A percentile compares a stretch with the other conserved stretches of the same genome.
phyloP scores from a whole-genome alignment of 2,888 invertebrate species.

The Bruchidius siliquastri region DNA sequence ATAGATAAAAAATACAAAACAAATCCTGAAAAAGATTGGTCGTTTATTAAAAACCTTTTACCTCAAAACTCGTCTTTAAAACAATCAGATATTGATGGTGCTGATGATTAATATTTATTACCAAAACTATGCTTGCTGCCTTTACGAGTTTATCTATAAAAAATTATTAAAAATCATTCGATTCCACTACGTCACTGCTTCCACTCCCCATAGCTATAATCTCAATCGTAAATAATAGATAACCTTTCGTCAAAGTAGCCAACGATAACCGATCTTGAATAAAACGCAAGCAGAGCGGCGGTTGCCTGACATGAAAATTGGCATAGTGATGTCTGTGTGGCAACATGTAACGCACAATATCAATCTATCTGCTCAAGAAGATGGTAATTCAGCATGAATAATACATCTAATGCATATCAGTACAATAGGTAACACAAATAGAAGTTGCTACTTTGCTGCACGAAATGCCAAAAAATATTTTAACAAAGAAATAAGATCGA shows the following conservation, averaged over 20 bases:
- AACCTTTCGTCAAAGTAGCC: neutral
- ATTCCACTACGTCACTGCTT: neutral
- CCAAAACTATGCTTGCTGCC: too few relatives aligned
- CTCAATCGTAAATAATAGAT: neutral
- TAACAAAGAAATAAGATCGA: neutral
- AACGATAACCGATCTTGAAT: neutral
- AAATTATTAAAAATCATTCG: too few relatives aligned
- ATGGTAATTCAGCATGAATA: neutral
- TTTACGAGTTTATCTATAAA: too few relatives aligned
- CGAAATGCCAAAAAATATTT: neutral
- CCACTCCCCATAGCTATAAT: neutral
- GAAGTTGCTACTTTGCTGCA: neutral
- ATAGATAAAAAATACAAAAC: too few relatives aligned
- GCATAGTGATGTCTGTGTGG: neutral
- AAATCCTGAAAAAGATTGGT: too few relatives aligned
- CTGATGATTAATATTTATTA: too few relatives aligned
- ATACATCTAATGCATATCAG: neutral
- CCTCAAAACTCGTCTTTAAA: too few relatives aligned
- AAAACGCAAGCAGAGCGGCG: neutral
- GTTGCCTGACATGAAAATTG: neutral
- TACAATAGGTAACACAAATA: neutral
- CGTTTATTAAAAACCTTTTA: too few relatives aligned
- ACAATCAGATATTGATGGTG: too few relatives aligned
- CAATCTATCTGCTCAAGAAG: neutral
- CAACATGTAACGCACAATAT: neutral